A percentile compares a stretch with the other conserved stretches of the same genome.
These are phyloP conservation scores for Galeopsomyia nigrocyanea DNA, from an alignment of 2,888 invertebrate species.

Conservation along the genomic window DNA sequence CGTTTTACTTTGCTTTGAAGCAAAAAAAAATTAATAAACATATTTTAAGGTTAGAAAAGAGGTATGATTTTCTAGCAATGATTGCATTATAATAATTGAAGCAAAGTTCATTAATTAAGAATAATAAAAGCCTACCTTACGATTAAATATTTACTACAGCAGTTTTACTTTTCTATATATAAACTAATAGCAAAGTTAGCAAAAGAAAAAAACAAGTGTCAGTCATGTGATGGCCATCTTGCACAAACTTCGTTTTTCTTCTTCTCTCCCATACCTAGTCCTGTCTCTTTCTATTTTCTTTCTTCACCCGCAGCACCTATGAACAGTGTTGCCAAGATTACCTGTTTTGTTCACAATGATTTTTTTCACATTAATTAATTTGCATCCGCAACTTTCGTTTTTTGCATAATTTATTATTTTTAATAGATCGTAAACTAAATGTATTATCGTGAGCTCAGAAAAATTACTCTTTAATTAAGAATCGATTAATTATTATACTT, in stretches of 20 bases:
- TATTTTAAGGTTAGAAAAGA: too few species aligned
- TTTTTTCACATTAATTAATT: slow-evolving; percentile 36
- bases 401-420: not conserved
- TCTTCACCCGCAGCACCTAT: not conserved
- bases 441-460: too few species aligned
- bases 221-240: slow-evolving; percentile 27
- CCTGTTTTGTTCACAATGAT: slow-evolving; percentile 33
- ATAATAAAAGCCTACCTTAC: too few species aligned
- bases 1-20: too few species aligned
- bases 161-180: too few species aligned
- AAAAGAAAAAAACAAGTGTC: slow-evolving; percentile 38
- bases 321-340: slow-evolving; percentile 44
- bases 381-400: slow-evolving; percentile 32
- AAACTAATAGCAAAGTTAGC: slow-evolving; percentile 3
- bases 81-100: too few species aligned
- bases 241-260: slow-evolving; percentile 15
- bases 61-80: too few species aligned
- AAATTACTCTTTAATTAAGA: too few species aligned
- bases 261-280: not conserved
- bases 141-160: too few species aligned
- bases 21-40: too few species aligned
- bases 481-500: too few species aligned
- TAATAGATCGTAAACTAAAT: not conserved
- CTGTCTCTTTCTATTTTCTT: slow-evolving; percentile 4
- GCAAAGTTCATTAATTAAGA: too few species aligned